These are phyloP conservation scores for Melipona quadrifasciata DNA, from an alignment of 1,140 invertebrate genomes.

Conservation along the genomic window DNA sequence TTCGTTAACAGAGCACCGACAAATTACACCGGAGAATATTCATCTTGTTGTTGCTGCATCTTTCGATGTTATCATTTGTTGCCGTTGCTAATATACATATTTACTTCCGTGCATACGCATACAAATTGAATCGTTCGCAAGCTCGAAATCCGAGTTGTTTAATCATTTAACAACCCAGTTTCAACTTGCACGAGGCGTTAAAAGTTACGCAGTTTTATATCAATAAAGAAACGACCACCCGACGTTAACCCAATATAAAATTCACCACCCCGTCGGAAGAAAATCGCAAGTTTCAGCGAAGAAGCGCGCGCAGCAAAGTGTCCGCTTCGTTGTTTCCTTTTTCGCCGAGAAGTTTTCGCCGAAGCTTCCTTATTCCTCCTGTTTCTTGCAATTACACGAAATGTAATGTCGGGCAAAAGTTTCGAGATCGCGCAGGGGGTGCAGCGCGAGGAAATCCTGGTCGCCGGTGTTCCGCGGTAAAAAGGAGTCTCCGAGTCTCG, in stretches of 20 bases:
- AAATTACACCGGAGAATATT: no score
- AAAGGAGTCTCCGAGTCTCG: conserved; percentile 41
- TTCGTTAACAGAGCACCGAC: no score
- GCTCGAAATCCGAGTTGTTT: no score
- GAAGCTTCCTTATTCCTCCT: conserved; percentile 10
- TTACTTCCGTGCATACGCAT: no score
- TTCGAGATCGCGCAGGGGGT: background rate
- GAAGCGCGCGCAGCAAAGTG: background rate
- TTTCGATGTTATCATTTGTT: no score
- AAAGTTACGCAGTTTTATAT: background rate
- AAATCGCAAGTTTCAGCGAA: background rate
- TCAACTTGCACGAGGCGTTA: background rate
- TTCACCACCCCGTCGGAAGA: background rate
- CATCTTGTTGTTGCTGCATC: no score
- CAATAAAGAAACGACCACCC: background rate
- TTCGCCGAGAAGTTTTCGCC: background rate
- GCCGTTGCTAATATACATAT: no score
- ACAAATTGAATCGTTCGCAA: no score
- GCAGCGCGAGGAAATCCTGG: conserved; percentile 2
- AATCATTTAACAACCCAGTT: no score
- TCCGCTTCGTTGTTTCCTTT: background rate
- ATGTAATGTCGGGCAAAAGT: conserved; percentile 18
- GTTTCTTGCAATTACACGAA: conserved; percentile 52
- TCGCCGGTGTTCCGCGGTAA: background rate
- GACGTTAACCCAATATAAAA: background rate